These are phyloP conservation scores for Lithobates sylvaticus DNA, from an alignment of 2,797 vertebrate genomes.

Conservation along the genomic window DNA sequence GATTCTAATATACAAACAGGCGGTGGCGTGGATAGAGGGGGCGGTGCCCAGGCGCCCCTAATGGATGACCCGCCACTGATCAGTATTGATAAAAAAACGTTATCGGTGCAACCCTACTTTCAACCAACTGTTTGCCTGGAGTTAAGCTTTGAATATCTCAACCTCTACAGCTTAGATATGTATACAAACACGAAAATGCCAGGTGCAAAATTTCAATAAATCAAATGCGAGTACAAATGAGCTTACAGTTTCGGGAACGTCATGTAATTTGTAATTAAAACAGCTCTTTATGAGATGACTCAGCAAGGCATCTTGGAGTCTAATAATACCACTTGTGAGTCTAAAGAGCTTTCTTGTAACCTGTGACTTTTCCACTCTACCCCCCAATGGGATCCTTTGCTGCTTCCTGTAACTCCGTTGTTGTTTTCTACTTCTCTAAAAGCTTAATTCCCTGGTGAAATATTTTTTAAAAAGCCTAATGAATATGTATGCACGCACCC, in stretches of 20 bases:
- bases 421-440: slow-evolving; percentile 15
- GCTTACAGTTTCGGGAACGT: neutral
- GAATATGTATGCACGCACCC: slow-evolving; percentile 6
- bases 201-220: slow-evolving; percentile 26
- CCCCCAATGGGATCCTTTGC: slow-evolving; percentile 2
- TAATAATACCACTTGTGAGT: slow-evolving; percentile 15
- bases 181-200: slow-evolving; percentile 8
- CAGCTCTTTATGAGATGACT: slow-evolving; percentile 10
- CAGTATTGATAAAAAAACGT: too few relatives aligned
- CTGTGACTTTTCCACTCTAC: neutral
- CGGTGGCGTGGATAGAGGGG: too few relatives aligned
- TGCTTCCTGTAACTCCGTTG: neutral
- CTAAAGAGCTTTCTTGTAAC: neutral
- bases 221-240: neutral
- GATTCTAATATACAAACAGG: too few relatives aligned
- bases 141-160: too few relatives aligned
- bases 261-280: slow-evolving; percentile 38
- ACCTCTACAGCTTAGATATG: neutral
- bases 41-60: too few relatives aligned
- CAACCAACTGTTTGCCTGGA: too few relatives aligned
- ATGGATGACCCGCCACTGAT: too few relatives aligned
- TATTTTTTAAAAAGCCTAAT: slow-evolving; percentile 10
- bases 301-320: neutral
- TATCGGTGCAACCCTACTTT: too few relatives aligned
- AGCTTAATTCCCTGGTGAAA: slow-evolving; percentile 24